Percentiles rank a stretch among this genome's conserved stretches.
phyloP scores from a whole-genome alignment of 2,888 invertebrate species.

The Lasioglossum pauxillum region DNA sequence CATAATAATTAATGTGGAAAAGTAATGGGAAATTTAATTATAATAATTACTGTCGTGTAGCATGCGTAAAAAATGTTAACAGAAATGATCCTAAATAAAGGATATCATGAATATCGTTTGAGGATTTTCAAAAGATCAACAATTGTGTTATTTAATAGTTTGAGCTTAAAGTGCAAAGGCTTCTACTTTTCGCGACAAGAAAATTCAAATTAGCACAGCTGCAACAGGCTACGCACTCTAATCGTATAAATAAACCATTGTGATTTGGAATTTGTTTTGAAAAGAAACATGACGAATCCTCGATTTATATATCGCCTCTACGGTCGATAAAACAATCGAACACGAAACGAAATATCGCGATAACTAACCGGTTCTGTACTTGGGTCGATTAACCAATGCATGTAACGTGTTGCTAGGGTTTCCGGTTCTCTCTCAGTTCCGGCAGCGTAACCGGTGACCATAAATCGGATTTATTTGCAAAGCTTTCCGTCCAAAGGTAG shows the following conservation, averaged over 20 bases:
- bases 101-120: not conserved
- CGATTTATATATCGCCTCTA: not conserved
- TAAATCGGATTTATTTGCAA: not conserved
- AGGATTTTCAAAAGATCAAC: not conserved
- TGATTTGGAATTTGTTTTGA: not conserved
- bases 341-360: slow-evolving; percentile 32
- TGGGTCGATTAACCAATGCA: slow-evolving; percentile 39
- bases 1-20: not conserved
- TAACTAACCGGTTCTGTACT: slow-evolving; percentile 52
- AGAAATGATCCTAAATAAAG: no score
- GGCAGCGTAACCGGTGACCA: not conserved
- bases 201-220: not conserved
- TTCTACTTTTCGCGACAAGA: not conserved
- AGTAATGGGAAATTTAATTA: not conserved
- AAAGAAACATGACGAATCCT: not conserved
- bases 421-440: slow-evolving; percentile 67
- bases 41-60: not conserved
- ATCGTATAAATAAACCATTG: not conserved
- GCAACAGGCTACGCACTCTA: not conserved
- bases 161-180: not conserved
- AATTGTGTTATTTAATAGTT: not conserved
- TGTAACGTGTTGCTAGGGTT: slow-evolving; percentile 63
- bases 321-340: not conserved
- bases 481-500: not conserved
- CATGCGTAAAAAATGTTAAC: not conserved